phyloP scores from a whole-genome alignment of 2,113 vertebrate genomes.

The Sceloporus undulatus region DNA sequence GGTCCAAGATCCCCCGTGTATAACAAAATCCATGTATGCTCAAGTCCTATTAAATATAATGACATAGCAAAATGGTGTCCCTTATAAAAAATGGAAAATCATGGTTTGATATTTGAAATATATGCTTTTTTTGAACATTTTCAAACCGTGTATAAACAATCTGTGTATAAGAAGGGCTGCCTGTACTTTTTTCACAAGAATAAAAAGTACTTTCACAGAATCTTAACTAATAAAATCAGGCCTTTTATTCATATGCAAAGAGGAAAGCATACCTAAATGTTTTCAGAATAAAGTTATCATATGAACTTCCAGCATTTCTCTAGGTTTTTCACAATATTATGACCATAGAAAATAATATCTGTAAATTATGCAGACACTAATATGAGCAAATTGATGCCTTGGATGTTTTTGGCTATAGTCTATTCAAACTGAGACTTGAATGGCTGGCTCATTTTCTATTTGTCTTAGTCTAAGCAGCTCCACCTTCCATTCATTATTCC shows the following conservation, averaged over 20 bases:
- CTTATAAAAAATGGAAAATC: too few relatives aligned
- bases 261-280: too few relatives aligned
- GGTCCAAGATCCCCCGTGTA: too few relatives aligned
- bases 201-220: not conserved
- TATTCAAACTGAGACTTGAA: not conserved
- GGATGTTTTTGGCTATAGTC: slow-evolving; percentile 45
- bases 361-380: not conserved
- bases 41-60: too few relatives aligned
- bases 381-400: slow-evolving; percentile 22
- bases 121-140: too few relatives aligned
- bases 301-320: too few relatives aligned
- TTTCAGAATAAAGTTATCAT: not conserved
- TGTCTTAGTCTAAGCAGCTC: slow-evolving; percentile 18
- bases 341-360: not conserved
- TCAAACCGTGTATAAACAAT: too few relatives aligned
- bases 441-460: slow-evolving; percentile 17
- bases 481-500: slow-evolving; percentile 55
- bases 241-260: not conserved
- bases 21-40: too few relatives aligned
- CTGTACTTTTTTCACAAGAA: not conserved
- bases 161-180: too few relatives aligned
- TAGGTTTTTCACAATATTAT: not conserved
- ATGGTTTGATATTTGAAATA: too few relatives aligned
- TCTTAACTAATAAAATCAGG: not conserved
- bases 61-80: too few relatives aligned